Conservation (phyloP, 2,113 vertebrate genomes). For the Hippocampus zosterae region DNA sequence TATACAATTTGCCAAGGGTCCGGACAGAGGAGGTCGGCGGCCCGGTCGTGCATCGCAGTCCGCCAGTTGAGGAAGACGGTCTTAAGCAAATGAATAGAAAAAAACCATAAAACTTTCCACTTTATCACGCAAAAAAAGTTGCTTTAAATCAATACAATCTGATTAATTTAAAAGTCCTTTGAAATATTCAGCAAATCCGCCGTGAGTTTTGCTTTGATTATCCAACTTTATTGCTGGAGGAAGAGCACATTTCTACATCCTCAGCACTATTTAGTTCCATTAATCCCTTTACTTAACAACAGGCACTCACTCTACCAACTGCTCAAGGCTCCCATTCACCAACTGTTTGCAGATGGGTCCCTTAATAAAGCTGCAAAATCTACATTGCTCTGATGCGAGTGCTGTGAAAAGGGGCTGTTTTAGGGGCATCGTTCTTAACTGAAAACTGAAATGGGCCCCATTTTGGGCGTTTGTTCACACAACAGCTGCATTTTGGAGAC, state of each 20-base stretch:
- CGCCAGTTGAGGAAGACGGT: too few species aligned
- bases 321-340: slow-evolving; percentile 47
- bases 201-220: slow-evolving; percentile 32
- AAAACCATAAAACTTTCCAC: not conserved
- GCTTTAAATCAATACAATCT: slow-evolving; percentile 25
- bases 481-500: not conserved
- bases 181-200: slow-evolving; percentile 40
- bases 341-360: slow-evolving; percentile 40
- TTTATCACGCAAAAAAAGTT: slow-evolving; percentile 17
- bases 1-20: too few species aligned
- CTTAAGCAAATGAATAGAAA: not conserved
- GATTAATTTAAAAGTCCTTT: slow-evolving; percentile 31
- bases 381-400: slow-evolving; percentile 6
- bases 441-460: not conserved
- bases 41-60: too few species aligned
- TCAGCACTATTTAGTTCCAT: slow-evolving; percentile 56
- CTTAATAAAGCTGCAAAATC: slow-evolving; percentile 33
- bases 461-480: not conserved
- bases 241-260: slow-evolving; percentile 37
- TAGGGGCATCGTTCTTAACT: not conserved
- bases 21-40: too few species aligned
- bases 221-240: slow-evolving; percentile 40
- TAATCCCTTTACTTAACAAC: slow-evolving; percentile 52
- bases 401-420: not conserved
- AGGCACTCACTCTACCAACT: slow-evolving; percentile 29